Base-by-base conservation (phyloP, 2,113 vertebrate species). In the Esox niger region DNA sequence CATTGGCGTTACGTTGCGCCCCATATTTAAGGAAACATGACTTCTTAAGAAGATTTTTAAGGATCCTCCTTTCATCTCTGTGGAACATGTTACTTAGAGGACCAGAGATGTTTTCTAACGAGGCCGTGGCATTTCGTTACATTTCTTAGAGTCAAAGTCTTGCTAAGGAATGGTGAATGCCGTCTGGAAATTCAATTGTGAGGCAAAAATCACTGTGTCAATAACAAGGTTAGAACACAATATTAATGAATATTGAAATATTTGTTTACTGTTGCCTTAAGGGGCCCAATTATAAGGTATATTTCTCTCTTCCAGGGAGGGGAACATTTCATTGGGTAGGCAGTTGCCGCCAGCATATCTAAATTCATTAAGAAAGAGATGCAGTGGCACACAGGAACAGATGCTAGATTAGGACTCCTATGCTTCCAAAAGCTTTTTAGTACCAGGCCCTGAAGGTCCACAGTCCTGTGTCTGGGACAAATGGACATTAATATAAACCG, bases 141-240 rank as follows among this genome's bases (percentile, higher is more conserved):
- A 60, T 66, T 55, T 72, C 43, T 59, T 64, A 11, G 43, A 60
- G 63, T 72, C 70, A 67, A 26, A 46, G n/a, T n/a, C 31, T 29
- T 26, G 47, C 56, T 73, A 68, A 67, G 21, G 21, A 3, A 11
- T 29, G 26, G 71, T 64, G 21, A 55, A 58, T 25, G 20, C 25
- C 31, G 58, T 43, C 38, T 73, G 76, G 58, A 74, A 73, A 74
- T 78, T 46, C 70, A 73, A 69, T 23, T 25, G 43, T 54, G 56
- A 63, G 49, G 60, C 61, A 57, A 56, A 54, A 26, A 47, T 69
- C 47, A 31, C 35, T 52, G 57, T 58, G 27, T 54, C n/a, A n/a
- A n/a, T n/a, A n/a, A n/a, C n/a, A n/a, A n/a, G n/a, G n/a, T n/a
- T n/a, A n/a, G n/a, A n/a, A n/a, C n/a, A n/a, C n/a, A n/a, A n/a